Evolutionary conservation across 1,140 invertebrate species (phyloP).

Genomic region (Drosophila kikkawai): DNA sequence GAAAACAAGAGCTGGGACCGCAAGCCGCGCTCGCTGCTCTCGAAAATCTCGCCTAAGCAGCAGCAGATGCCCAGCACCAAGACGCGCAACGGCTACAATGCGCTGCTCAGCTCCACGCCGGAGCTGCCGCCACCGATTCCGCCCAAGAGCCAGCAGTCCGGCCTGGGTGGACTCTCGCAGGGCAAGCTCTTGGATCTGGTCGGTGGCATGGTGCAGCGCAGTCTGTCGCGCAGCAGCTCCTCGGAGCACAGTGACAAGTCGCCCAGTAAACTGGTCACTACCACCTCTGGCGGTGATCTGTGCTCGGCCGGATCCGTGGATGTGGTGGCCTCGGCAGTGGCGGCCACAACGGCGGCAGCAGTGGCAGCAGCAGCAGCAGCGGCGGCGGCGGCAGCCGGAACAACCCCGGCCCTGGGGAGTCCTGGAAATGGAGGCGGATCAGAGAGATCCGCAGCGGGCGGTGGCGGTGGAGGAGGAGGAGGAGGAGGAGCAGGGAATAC

Average conservation of each 20-base stretch:
- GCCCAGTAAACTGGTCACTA: constrained; percentile 51
- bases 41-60: constrained; percentile 83
- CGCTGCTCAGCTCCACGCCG: constrained; percentile 77
- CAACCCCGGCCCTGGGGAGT: constrained; percentile 37
- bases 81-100: constrained; percentile 83
- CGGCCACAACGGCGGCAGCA: constrained; percentile 25
- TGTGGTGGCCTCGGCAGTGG: constrained; percentile 63
- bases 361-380: constrained; percentile 40
- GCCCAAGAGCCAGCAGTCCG: constrained; percentile 58
- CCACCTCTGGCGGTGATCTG: constrained; percentile 18
- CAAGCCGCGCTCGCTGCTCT: constrained; percentile 75
- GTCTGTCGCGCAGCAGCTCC: constrained; percentile 70
- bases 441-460: constrained; percentile 39
- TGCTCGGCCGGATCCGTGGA: constrained; percentile 40
- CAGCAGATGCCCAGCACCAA: constrained; percentile 79
- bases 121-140: constrained; percentile 75
- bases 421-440: constrained; percentile 61
- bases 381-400: constrained; percentile 20
- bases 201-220: constrained; percentile 57
- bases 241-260: constrained; percentile 82
- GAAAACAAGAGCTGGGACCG: constrained; percentile 88
- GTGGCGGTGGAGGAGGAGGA: constrained; percentile 19
- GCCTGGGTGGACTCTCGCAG: constrained; percentile 6
- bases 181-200: constrained; percentile 66
- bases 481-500: constrained; percentile 8